These are phyloP conservation scores for Globia sparganii DNA, from an alignment of 2,888 invertebrate species.

Conservation along the genomic window DNA sequence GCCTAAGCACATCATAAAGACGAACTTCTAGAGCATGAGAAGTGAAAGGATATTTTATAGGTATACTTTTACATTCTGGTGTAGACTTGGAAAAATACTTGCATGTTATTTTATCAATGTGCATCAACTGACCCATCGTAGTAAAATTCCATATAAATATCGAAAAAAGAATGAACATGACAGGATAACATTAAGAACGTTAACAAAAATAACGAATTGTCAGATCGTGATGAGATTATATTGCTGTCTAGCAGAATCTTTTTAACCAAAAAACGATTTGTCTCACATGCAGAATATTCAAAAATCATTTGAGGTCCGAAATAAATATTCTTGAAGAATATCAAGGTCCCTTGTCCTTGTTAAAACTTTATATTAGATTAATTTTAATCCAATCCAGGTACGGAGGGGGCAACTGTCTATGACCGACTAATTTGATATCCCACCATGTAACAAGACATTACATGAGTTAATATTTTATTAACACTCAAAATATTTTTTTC, in stretches of 20 bases:
- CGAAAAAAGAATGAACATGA: background rate
- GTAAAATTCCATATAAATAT: slow-evolving; percentile 15
- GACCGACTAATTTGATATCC: background rate
- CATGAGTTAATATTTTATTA: background rate
- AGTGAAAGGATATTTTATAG: background rate
- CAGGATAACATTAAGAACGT: slow-evolving; percentile 17
- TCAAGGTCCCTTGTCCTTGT: background rate
- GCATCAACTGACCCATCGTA: background rate
- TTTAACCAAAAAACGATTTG: background rate
- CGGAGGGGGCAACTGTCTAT: background rate
- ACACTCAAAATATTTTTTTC: background rate
- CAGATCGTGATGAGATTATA: background rate
- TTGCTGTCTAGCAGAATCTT: background rate
- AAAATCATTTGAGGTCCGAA: background rate
- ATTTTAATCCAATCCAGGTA: background rate
- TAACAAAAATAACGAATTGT: background rate
- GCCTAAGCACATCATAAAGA: no score
- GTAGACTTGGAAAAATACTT: background rate
- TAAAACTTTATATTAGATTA: background rate
- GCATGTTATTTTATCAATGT: background rate
- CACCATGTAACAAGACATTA: background rate
- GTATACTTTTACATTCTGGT: background rate
- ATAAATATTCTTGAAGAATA: background rate
- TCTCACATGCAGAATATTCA: background rate
- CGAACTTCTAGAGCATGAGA: no score